phyloP scores from a whole-genome alignment of 2,113 vertebrate species.

The Poeciliopsis prolifica region DNA sequence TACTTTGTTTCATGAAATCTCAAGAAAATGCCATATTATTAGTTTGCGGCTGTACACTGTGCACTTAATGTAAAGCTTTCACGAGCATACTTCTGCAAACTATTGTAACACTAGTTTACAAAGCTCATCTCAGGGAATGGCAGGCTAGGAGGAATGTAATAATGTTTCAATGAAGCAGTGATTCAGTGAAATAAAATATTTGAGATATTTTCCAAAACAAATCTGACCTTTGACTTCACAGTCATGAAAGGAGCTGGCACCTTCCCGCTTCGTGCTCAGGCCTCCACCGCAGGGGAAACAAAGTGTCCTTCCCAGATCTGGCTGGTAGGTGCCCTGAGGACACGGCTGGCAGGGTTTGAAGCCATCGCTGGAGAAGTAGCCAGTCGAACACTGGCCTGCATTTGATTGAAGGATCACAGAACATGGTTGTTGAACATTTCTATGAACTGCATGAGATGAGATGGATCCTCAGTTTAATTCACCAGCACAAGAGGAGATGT shows the following conservation, averaged over 20 bases:
- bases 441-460: neutral
- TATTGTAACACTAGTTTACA: neutral
- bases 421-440: neutral
- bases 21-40: neutral
- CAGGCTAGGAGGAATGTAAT: no score
- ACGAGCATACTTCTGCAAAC: neutral
- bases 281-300: conserved; percentile 95
- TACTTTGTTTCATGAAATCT: neutral
- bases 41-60: neutral
- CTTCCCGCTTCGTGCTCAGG: conserved; percentile 90
- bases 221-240: conserved; percentile 93
- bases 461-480: conserved; percentile 13
- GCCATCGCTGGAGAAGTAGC: conserved; percentile 89
- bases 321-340: conserved; percentile 90
- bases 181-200: neutral
- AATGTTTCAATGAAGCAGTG: neutral
- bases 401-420: conserved; percentile 9
- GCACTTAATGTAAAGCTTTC: neutral
- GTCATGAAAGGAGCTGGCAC: conserved; percentile 92
- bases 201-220: neutral
- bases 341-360: conserved; percentile 94
- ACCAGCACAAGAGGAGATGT: conserved; percentile 94
- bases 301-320: conserved; percentile 89
- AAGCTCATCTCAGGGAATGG: neutral
- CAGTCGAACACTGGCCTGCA: conserved; percentile 91